These are phyloP conservation scores for Eidolon dupreanum DNA, from an alignment of 2,797 vertebrate genomes.

Conservation along the genomic window DNA sequence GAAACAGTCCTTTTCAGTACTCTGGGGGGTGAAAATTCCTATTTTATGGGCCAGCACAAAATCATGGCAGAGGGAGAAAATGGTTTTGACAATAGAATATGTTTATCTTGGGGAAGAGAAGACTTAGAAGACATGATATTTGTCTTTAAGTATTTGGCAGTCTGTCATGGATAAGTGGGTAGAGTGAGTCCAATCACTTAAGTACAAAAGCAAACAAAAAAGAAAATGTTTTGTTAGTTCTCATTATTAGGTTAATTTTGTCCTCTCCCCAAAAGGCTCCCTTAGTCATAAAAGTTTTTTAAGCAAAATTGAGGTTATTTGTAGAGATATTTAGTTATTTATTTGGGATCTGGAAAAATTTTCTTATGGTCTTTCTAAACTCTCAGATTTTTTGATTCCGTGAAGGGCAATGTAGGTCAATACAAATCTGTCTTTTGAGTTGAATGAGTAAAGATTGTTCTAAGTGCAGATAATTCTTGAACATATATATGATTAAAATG, in stretches of 20 bases:
- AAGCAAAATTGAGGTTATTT: neutral
- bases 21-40: neutral
- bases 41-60: slow-evolving; percentile 9
- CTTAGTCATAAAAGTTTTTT: neutral
- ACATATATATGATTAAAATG: neutral
- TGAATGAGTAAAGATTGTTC: neutral
- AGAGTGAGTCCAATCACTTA: neutral
- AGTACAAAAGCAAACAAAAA: neutral
- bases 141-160: neutral
- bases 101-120: neutral
- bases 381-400: neutral
- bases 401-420: neutral
- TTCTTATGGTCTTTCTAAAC: neutral
- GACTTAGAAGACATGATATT: neutral
- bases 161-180: neutral
- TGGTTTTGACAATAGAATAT: neutral
- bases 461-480: neutral
- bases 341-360: neutral
- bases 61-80: neutral
- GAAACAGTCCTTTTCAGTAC: neutral
- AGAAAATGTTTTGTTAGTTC: neutral
- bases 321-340: neutral
- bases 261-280: neutral
- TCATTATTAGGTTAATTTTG: neutral
- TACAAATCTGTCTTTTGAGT: neutral